Evolutionary conservation across 2,113 vertebrate species (phyloP).

Genomic region (Lucifuga dentata): DNA sequence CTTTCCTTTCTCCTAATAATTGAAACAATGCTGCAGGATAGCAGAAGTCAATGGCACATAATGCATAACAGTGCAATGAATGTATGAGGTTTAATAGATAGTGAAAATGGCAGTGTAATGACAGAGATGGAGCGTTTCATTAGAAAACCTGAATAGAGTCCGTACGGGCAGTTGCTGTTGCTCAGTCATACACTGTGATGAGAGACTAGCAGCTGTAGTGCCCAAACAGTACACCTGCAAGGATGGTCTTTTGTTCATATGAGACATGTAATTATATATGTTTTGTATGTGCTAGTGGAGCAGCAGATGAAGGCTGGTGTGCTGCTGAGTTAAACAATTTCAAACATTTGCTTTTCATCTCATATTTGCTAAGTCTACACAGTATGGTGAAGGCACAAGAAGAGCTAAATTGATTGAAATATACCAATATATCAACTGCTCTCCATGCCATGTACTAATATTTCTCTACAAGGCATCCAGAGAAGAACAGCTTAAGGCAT

Average conservation of each 20-base stretch:
- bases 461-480: slow-evolving; percentile 62
- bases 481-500: slow-evolving; percentile 55
- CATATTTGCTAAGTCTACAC: slow-evolving; percentile 1
- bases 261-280: slow-evolving; percentile 35
- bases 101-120: slow-evolving; percentile 66
- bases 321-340: slow-evolving; percentile 1
- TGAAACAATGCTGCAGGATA: slow-evolving; percentile 61
- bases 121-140: slow-evolving; percentile 79
- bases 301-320: background rate
- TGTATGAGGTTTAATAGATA: slow-evolving; percentile 72
- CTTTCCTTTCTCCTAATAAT: slow-evolving; percentile 32
- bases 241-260: slow-evolving; percentile 52
- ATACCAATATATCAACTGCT: slow-evolving; percentile 56
- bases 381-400: slow-evolving; percentile 24
- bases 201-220: slow-evolving; percentile 50
- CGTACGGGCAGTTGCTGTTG: slow-evolving; percentile 51
- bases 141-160: slow-evolving; percentile 54
- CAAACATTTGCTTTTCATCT: slow-evolving; percentile 19
- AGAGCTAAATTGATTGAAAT: slow-evolving; percentile 45
- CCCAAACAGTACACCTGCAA: slow-evolving; percentile 58
- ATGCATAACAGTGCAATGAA: slow-evolving; percentile 59
- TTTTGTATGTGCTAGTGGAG: background rate
- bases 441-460: slow-evolving; percentile 54
- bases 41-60: slow-evolving; percentile 56
- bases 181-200: slow-evolving; percentile 43